phyloP scores from a whole-genome alignment of 2,888 invertebrate species.

The Rhagium mordax region DNA sequence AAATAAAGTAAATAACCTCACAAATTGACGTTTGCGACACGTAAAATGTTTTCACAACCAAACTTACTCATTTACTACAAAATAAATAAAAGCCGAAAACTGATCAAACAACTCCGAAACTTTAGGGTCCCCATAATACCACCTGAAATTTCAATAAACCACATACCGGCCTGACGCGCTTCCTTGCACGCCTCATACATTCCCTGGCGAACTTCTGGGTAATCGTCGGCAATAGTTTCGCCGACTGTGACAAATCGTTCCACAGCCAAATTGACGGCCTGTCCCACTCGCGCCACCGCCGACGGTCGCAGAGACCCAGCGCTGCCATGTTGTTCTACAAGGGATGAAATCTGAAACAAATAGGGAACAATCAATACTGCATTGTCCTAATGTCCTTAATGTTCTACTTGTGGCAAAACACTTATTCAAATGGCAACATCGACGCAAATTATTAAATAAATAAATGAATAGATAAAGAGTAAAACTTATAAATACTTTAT shows the following conservation, averaged over 20 bases:
- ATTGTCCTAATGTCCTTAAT: not conserved
- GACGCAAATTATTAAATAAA: too few relatives aligned
- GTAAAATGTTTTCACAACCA: too few relatives aligned
- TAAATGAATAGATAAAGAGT: too few relatives aligned
- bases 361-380: not conserved
- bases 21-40: too few relatives aligned
- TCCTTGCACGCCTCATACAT: constrained; percentile 99
- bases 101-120: not conserved
- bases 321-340: constrained; percentile 81
- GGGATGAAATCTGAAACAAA: constrained; percentile 85
- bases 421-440: too few relatives aligned
- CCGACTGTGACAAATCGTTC: constrained; percentile 98
- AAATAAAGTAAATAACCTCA: too few relatives aligned
- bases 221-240: constrained; percentile 98
- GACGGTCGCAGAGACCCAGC: constrained; percentile 80
- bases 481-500: too few relatives aligned
- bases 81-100: not conserved
- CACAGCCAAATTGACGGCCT: constrained; percentile 96
- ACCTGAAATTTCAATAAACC: not conserved
- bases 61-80: too few relatives aligned
- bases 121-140: not conserved
- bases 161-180: constrained; percentile 91
- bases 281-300: constrained; percentile 92
- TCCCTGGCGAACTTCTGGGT: constrained; percentile 95
- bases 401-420: not conserved